Evolutionary conservation across 1,140 invertebrate genomes (phyloP).

Genomic region (Penaeus vannamei): DNA sequence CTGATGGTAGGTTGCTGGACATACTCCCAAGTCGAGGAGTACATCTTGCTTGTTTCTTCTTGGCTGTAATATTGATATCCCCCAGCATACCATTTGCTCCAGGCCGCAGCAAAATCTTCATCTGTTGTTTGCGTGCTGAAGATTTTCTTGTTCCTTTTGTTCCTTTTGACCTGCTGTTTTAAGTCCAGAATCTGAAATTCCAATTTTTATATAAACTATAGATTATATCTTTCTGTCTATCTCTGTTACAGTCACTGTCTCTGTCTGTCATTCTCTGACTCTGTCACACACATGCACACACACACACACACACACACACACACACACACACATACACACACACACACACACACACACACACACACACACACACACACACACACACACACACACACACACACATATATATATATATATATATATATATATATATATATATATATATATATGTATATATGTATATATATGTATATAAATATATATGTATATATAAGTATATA

Average conservation of each 20-base stretch:
- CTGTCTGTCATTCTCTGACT: not conserved
- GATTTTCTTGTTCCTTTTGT: not conserved
- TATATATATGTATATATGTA: no score
- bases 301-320: no score
- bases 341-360: no score
- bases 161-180: slow-evolving; percentile 11
- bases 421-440: no score
- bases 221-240: not conserved
- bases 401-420: no score
- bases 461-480: no score
- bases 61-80: slow-evolving; percentile 32
- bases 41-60: no score
- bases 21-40: not conserved
- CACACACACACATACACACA: no score
- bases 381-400: no score
- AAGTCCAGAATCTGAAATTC: slow-evolving; percentile 23
- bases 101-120: slow-evolving; percentile 44
- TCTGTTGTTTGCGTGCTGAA: slow-evolving; percentile 38
- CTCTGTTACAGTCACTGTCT: not conserved
- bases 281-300: not conserved
- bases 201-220: not conserved
- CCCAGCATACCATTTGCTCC: slow-evolving; percentile 42
- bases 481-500: no score
- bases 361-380: no score
- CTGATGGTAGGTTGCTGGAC: not conserved